A percentile compares a stretch with the other conserved stretches of the same genome.
phyloP scores from a whole-genome alignment of 2,888 invertebrate species.

The Nymphalis c-album region DNA sequence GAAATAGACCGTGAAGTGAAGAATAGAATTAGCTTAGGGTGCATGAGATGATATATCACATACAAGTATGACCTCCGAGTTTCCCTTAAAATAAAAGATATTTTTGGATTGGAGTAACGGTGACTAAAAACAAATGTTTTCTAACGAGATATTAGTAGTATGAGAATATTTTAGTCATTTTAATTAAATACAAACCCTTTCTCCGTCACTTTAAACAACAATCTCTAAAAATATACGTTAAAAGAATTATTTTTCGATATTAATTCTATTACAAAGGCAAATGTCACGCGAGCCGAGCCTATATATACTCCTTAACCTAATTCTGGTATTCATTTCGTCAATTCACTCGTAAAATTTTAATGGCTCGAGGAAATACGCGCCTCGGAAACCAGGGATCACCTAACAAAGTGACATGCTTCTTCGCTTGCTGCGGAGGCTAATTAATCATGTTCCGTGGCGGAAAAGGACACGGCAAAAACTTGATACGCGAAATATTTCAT shows the following conservation, averaged over 20 bases:
- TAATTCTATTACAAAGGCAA: slow-evolving; percentile 42
- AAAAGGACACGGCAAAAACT: slow-evolving; percentile 23
- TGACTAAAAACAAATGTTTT: too few species aligned
- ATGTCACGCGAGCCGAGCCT: slow-evolving; percentile 64
- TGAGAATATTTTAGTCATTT: too few species aligned
- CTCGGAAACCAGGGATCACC: slow-evolving; percentile 57
- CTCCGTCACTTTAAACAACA: slow-evolving; percentile 3
- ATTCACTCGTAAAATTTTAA: slow-evolving; percentile 79
- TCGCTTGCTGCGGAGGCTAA: slow-evolving; percentile 48
- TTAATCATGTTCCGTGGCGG: slow-evolving; percentile 46
- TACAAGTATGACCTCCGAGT: too few species aligned
- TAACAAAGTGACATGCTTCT: slow-evolving; percentile 47
- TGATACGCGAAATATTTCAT: slow-evolving; percentile 15
- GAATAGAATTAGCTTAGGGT: too few species aligned
- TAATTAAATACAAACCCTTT: not conserved
- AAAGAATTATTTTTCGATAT: slow-evolving; percentile 34
- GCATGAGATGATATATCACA: too few species aligned
- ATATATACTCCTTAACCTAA: slow-evolving; percentile 71
- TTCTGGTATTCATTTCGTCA: slow-evolving; percentile 76
- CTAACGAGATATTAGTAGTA: not conserved
- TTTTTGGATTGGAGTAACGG: too few species aligned
- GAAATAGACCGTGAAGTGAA: too few species aligned
- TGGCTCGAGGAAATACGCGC: slow-evolving; percentile 66
- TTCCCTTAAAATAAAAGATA: too few species aligned
- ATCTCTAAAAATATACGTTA: slow-evolving; percentile 19